Base-by-base conservation (phyloP, 2,113 vertebrate species). In the Sinocyclocheilus anophthalmus region DNA sequence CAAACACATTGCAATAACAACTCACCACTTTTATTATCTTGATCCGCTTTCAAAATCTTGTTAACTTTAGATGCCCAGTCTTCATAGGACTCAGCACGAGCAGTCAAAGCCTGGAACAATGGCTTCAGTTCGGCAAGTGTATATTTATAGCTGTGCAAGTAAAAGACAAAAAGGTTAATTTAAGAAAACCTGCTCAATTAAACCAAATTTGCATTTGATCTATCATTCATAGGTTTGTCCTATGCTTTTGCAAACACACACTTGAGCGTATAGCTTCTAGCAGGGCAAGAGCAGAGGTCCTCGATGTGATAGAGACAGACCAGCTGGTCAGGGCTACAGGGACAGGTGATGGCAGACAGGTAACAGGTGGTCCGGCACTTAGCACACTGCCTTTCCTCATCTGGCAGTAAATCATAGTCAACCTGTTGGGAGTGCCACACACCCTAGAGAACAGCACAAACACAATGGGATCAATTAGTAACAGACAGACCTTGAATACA, bases 291-390 rank as follows among this genome's bases (percentile, higher is more conserved):
- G 85, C 98, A 99, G 80, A 99, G 94, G 65, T 97, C 93, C 84
- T 94, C 93, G 0, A 94, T 77, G 4, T 99, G 98, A 92, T 98
- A 94, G 86, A 99, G 92, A 92, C 98, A 99, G 5, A 96, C 97
- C 88, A 97, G 89, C 85, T 95, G 86, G 3, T 92, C 94, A 48
- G 96, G 96, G 77, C 95, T 96, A 87, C 98, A 99, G 4, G 94
- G 92, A 87, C 98, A 99, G 85, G 95, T 96, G 83, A 98, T 93
- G 59, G 96, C 97, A 92, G 98, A 99, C 96, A 99, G 97, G 93
- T 97, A 99, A 90, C 98, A 99, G 59, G 98, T 99, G 87, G 98
- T 99, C 91, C 97, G 96, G 93, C 98, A 99, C 91, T 96, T 96
- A 73, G 93, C 87, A 91, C 98, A 99, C 92, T 99, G 97, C 9